Evolutionary conservation across 2,113 vertebrate genomes (phyloP), one percentile per base, ranked within the genome.

Genomic region (Engraulis encrasicolus): DNA sequence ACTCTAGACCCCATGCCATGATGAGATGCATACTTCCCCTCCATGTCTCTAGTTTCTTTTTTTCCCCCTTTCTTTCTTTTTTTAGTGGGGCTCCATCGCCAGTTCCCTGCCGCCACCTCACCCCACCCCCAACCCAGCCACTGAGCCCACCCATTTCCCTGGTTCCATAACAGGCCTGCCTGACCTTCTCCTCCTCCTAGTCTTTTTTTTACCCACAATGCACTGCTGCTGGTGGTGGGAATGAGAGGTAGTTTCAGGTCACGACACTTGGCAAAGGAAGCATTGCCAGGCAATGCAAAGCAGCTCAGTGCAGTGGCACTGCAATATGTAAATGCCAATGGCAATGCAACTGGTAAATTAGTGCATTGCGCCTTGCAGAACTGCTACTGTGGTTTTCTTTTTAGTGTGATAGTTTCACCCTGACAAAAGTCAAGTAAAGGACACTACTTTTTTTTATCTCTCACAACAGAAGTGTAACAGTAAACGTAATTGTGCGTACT

Each of bases 241-340:
- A n/a, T 27, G 7, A 23, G 58, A 66, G 58, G 79, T 81, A 19
- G 14, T 23, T 48, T 52, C 31, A 81, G 79, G 50, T 81, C 50
- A 54, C 15, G 20, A 50, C n/a, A n/a, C 58, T 31, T 2, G 9
- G 23, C 9, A 31, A 23, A 66, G 58, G 58, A 66, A 81, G 18
- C 27, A 36, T 17, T 50, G 49, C 79, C 79, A 80, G 79, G 49
- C 27, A n/a, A 81, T 54, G 79, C 79, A 81, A 54, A 81, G 31
- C 50, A 81, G 50, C 27, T 36, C 52, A 49, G 50, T 58, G 58
- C n/a, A n/a, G 58, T 9, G 1, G 58, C 27, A 27, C 7, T 6
- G 54, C 15, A 74, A 31, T 38, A 50, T 17, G 58, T 54, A 81
- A n/a, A 81, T 54, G 27, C n/a, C n/a, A n/a, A n/a, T n/a, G n/a